phyloP scores from a whole-genome alignment of 2,113 vertebrate genomes.

The Actenoides lindsayi region DNA sequence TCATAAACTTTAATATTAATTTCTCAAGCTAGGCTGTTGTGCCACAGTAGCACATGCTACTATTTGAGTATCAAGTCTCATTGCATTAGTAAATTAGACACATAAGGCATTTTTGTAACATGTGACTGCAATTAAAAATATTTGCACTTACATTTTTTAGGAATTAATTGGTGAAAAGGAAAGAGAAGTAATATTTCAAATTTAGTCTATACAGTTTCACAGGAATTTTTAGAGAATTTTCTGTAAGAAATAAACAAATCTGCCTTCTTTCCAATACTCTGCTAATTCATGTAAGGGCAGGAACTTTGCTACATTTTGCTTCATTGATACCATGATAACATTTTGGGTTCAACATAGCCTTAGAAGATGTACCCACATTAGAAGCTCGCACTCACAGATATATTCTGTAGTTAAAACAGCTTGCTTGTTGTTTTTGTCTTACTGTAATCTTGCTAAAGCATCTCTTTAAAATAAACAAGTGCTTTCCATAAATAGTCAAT shows the following conservation, averaged over 20 bases:
- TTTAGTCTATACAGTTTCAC: neutral
- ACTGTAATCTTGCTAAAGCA: neutral
- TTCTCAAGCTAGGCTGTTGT: too few species aligned
- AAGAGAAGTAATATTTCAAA: neutral
- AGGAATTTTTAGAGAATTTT: neutral
- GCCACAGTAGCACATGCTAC: too few species aligned
- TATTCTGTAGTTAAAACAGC: neutral
- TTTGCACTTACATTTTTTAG: neutral
- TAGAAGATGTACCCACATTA: neutral
- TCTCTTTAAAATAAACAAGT: neutral
- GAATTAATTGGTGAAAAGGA: neutral
- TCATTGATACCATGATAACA: neutral
- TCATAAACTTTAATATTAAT: too few species aligned
- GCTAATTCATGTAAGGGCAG: rapidly evolving
- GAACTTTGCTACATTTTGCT: rapidly evolving
- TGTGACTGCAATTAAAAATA: neutral
- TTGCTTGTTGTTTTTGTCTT: neutral
- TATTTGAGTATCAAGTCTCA: neutral
- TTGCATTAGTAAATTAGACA: neutral
- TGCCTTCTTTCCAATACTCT: neutral
- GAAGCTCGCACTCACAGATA: neutral
- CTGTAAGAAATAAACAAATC: neutral
- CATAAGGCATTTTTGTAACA: neutral
- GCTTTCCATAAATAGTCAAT: neutral
- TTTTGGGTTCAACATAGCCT: neutral